These are phyloP conservation scores for Ptilodon capucinus DNA, from an alignment of 2,888 invertebrate genomes.

Conservation along the genomic window DNA sequence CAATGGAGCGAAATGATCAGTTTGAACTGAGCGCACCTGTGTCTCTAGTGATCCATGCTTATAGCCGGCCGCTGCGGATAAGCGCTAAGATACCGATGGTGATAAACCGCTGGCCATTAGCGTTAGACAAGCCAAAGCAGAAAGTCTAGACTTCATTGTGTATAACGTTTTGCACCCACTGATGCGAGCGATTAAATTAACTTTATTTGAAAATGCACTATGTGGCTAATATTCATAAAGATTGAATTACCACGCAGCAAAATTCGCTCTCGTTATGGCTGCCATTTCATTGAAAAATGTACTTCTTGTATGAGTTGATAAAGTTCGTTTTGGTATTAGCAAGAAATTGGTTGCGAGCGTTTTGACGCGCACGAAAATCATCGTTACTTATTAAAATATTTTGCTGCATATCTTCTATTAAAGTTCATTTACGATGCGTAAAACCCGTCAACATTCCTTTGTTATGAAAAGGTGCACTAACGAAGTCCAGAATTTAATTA, in stretches of 20 bases:
- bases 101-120: conserved; percentile 64
- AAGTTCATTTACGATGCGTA: conserved; percentile 13
- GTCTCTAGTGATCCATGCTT: conserved; percentile 58
- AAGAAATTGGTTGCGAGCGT: too few relatives aligned
- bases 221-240: too few relatives aligned
- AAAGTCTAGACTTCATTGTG: conserved; percentile 35
- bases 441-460: conserved; percentile 22
- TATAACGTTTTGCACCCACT: too few relatives aligned
- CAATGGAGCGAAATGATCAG: conserved; percentile 51
- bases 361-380: too few relatives aligned
- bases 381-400: conserved; percentile 17
- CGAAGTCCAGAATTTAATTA: conserved; percentile 10
- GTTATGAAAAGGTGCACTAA: conserved; percentile 19
- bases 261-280: too few relatives aligned
- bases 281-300: too few relatives aligned
- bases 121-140: conserved; percentile 50
- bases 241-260: too few relatives aligned
- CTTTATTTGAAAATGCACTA: too few relatives aligned
- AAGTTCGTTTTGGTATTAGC: too few relatives aligned
- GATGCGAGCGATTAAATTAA: too few relatives aligned
- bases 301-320: too few relatives aligned
- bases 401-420: conserved; percentile 8
- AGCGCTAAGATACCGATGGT: conserved; percentile 56
- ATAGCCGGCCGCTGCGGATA: conserved; percentile 49
- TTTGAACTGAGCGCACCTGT: conserved; percentile 58